Percentiles rank a stretch among this genome's conserved stretches.
phyloP scores from a whole-genome alignment of 1,140 invertebrate genomes.

The Hyphantria cunea region DNA sequence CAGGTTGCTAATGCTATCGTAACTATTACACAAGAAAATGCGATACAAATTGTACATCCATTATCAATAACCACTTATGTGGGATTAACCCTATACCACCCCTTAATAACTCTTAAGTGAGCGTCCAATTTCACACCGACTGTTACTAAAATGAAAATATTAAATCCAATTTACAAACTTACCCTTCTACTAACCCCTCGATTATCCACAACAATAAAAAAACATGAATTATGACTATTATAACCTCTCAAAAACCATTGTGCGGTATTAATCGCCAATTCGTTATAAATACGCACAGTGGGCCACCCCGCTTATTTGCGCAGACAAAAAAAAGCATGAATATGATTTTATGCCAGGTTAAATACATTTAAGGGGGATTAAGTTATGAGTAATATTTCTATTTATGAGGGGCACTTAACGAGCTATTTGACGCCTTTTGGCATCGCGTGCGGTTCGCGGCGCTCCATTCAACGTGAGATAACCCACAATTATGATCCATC shows the following conservation, averaged over 20 bases:
- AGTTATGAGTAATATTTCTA: conserved; percentile 78
- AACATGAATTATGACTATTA: conserved; percentile 78
- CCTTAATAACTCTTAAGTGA: conserved; percentile 63
- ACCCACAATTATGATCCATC: conserved; percentile 63
- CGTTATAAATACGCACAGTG: conserved; percentile 58
- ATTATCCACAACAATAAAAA: conserved; percentile 57
- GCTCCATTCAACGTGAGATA: conserved; percentile 42
- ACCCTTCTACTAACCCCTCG: conserved; percentile 64
- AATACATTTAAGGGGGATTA: conserved; percentile 79
- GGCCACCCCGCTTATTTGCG: conserved; percentile 61
- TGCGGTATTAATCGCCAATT: conserved; percentile 62
- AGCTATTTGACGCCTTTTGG: conserved; percentile 74
- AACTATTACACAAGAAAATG: too few species aligned
- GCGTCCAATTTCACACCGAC: conserved; percentile 78
- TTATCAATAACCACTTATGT: conserved; percentile 38
- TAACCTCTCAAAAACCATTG: conserved; percentile 68
- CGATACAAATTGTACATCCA: neutral
- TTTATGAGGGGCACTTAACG: conserved; percentile 71
- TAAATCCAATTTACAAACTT: conserved; percentile 78
- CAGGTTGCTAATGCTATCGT: too few species aligned
- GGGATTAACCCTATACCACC: conserved; percentile 66
- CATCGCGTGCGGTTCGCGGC: conserved; percentile 59
- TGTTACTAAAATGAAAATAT: conserved; percentile 76
- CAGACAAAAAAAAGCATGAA: conserved; percentile 56
- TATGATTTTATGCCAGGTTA: conserved; percentile 80